Conservation (phyloP, 2,888 invertebrate species). For the Lycocerus yunnanus region DNA sequence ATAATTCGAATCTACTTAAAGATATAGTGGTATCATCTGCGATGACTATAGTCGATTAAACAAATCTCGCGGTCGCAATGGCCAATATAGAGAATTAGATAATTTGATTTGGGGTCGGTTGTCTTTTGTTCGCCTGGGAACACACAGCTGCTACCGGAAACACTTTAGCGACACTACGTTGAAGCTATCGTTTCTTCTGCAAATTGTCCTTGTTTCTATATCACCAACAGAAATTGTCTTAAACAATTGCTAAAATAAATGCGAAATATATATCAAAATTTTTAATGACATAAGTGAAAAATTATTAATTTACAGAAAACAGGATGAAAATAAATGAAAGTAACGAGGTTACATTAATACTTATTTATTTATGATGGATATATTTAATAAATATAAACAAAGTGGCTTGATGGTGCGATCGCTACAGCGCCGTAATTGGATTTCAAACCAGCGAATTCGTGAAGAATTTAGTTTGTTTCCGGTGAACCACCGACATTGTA, state of each 20-base stretch:
- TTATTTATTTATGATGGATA: too few species aligned
- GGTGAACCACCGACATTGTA: too few species aligned
- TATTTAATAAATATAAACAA: too few species aligned
- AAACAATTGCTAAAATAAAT: background rate
- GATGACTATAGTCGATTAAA: slow-evolving; percentile 47
- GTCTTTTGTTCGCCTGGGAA: slow-evolving; percentile 57
- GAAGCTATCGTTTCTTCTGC: slow-evolving; percentile 25
- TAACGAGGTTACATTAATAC: too few species aligned
- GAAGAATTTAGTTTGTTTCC: too few species aligned
- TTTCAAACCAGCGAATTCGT: too few species aligned
- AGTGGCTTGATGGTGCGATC: too few species aligned
- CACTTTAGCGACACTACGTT: slow-evolving; percentile 47
- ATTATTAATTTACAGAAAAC: too few species aligned
- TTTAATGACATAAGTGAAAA: background rate
- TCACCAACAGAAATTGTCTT: background rate
- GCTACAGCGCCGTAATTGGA: too few species aligned
- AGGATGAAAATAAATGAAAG: too few species aligned
- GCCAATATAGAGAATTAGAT: slow-evolving; percentile 56
- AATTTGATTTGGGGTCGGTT: slow-evolving; percentile 56
- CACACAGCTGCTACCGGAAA: slow-evolving; percentile 54
- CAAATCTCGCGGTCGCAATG: slow-evolving; percentile 50
- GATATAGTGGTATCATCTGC: slow-evolving; percentile 43
- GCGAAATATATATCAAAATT: background rate
- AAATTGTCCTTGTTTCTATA: slow-evolving; percentile 22
- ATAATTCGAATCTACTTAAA: slow-evolving; percentile 1